These are phyloP conservation scores for Yasuhikotakia modesta DNA, from an alignment of 2,797 vertebrate species.

Conservation along the genomic window DNA sequence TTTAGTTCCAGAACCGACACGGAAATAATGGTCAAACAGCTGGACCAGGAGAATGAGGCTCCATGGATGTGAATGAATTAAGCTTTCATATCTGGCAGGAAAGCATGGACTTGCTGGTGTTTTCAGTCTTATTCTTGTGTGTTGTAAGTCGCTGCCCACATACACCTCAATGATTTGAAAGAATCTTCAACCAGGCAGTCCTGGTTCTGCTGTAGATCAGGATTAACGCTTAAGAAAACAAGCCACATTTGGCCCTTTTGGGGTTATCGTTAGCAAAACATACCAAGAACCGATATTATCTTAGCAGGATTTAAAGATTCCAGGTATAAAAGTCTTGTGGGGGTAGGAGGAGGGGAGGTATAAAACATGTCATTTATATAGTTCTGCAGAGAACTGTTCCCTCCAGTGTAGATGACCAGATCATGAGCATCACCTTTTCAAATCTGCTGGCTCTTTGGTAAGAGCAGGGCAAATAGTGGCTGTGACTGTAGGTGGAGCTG, in stretches of 20 bases:
- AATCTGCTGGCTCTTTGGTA: conserved; percentile 68
- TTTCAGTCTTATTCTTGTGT: conserved; percentile 28
- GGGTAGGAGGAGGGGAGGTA: background rate
- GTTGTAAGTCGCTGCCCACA: background rate
- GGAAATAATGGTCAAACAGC: conserved; percentile 24
- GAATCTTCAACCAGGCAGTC: background rate
- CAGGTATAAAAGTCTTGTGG: conserved; percentile 26
- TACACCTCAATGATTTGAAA: background rate
- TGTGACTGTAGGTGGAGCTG: conserved; percentile 52
- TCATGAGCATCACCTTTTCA: conserved; percentile 72
- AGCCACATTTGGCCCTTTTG: conserved; percentile 2
- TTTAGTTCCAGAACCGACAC: background rate
- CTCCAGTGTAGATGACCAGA: background rate
- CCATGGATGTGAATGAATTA: conserved; percentile 13
- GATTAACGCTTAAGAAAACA: conserved; percentile 23
- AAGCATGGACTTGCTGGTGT: conserved; percentile 44
- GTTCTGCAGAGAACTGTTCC: background rate
- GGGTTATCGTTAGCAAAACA: conserved; percentile 26
- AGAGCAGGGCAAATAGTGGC: conserved; percentile 61
- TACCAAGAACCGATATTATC: conserved; percentile 12
- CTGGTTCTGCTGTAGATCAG: background rate
- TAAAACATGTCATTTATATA: conserved; percentile 26
- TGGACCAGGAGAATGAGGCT: conserved; percentile 15
- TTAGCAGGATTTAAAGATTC: conserved; percentile 38
- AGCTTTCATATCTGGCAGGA: conserved; percentile 30